These are phyloP conservation scores for Xyliphius kryptos DNA, from an alignment of 2,113 vertebrate species.

Conservation along the genomic window DNA sequence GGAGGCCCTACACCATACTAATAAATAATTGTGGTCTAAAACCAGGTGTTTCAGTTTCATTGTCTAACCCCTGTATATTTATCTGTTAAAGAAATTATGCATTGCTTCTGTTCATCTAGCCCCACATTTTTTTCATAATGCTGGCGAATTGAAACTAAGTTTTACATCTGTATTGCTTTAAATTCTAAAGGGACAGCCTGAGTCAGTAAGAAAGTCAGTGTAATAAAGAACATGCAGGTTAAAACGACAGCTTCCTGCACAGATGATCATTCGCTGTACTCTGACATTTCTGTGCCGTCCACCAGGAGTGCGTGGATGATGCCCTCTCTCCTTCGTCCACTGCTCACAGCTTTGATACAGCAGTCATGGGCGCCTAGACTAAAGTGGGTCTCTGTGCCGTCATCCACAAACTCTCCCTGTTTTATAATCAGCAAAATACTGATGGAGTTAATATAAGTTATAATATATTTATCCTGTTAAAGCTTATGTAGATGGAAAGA, in stretches of 20 bases:
- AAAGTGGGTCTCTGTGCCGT: conserved; percentile 97
- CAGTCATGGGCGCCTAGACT: conserved; percentile 79
- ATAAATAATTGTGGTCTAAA: too few species aligned
- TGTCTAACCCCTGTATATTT: too few species aligned
- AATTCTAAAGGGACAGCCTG: conserved; percentile 6
- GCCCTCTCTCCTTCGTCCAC: conserved; percentile 86
- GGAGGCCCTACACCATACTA: too few species aligned
- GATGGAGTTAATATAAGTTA: too few species aligned
- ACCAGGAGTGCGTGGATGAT: conserved; percentile 91
- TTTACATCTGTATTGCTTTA: conserved; percentile 3
- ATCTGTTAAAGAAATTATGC: too few species aligned
- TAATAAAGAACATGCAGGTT: conserved; percentile 1
- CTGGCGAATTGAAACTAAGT: not conserved
- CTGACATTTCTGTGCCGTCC: conserved; percentile 79
- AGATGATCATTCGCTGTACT: conserved; percentile 67
- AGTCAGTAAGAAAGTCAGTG: not conserved
- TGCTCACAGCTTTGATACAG: conserved; percentile 94
- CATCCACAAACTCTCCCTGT: conserved; percentile 98
- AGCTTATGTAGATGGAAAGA: too few species aligned
- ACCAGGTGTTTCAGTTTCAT: too few species aligned
- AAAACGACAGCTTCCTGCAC: conserved; percentile 2
- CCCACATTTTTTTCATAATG: too few species aligned
- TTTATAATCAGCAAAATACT: too few species aligned
- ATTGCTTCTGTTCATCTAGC: too few species aligned
- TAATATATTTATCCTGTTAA: too few species aligned